These are phyloP conservation scores for Rhincodon typus DNA, from an alignment of 2,797 vertebrate species.

Conservation along the genomic window DNA sequence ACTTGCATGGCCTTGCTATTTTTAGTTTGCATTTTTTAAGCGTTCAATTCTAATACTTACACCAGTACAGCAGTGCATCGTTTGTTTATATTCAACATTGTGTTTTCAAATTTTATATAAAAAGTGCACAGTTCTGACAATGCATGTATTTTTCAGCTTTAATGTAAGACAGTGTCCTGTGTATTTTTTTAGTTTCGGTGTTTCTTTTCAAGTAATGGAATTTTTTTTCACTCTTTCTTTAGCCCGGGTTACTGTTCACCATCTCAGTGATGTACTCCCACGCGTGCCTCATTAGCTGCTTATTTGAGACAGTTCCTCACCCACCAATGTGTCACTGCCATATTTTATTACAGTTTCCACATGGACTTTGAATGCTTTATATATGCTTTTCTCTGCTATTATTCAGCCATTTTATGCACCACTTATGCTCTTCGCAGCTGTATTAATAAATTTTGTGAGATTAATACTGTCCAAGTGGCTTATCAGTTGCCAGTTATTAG, in stretches of 20 bases:
- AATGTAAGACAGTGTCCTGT: not conserved
- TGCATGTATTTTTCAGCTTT: not conserved
- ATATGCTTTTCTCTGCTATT: not conserved
- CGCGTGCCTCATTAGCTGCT: slow-evolving; percentile 24
- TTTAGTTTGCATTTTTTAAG: not conserved
- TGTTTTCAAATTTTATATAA: not conserved
- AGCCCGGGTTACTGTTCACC: not conserved
- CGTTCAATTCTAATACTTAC: not conserved
- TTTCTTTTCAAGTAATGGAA: not conserved
- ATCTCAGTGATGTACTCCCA: slow-evolving; percentile 28
- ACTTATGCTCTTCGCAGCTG: not conserved
- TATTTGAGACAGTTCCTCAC: slow-evolving; percentile 23
- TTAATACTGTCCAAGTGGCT: not conserved
- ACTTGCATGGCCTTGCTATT: not conserved
- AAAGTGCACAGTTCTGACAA: not conserved
- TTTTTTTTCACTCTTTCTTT: not conserved
- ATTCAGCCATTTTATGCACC: not conserved
- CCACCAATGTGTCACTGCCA: slow-evolving; percentile 32
- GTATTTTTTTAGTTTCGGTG: not conserved
- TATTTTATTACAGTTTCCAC: not conserved
- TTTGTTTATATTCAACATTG: not conserved
- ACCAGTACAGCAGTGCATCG: not conserved
- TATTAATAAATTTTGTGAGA: not conserved
- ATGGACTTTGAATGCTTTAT: not conserved
- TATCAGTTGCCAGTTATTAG: not conserved